Evolutionary conservation across 2,113 vertebrate genomes (phyloP), one percentile per base, ranked within the genome.

Genomic region (Apaloderma vittatum): DNA sequence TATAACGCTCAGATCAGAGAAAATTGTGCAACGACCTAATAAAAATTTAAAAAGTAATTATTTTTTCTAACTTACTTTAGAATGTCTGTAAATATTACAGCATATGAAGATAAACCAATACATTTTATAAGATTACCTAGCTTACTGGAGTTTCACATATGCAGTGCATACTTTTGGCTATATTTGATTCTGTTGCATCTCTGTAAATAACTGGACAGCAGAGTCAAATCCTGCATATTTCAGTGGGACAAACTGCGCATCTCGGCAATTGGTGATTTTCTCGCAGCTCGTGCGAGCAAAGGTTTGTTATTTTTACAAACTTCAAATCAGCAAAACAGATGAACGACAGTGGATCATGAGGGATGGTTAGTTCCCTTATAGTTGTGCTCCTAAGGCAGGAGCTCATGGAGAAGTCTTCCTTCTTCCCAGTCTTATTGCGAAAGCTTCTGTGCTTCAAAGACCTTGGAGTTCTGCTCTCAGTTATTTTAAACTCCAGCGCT

Each of bases 11-110:
- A 99, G 97, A 96, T 99, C 99, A 8, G 99, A 99, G 93, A 99
- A 99, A 95, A 99, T 65, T 3, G 99, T 99, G 94, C 99, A 99
- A 62, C 99, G 99, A 98, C 99, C 99, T 99, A 91, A 15, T 88
- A 76, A 54, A 79, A 83, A 72, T 30, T 75, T 70, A 26, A 49
- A 45, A 55, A 62, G 17, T 4, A 48, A 66, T 58, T 17, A 2
- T 8, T 82, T 90, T 68, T 86, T 24, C 9, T 48, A 55, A 40
- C 7, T 72, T 36, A n/a, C 4, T 61, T 82, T 26, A 73, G 17
- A 48, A 52, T 62, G 66, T 55, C 2, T 2, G 6, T 23, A 61
- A 65, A 40, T 49, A 40, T 26, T 40, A 66, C 7, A 77, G 79
- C 51, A 76, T 15, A 43, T 2, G 3, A 65, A 71, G 22, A 46